These are phyloP conservation scores for Oryzias melastigma DNA, from an alignment of 2,113 vertebrate species.

Conservation along the genomic window DNA sequence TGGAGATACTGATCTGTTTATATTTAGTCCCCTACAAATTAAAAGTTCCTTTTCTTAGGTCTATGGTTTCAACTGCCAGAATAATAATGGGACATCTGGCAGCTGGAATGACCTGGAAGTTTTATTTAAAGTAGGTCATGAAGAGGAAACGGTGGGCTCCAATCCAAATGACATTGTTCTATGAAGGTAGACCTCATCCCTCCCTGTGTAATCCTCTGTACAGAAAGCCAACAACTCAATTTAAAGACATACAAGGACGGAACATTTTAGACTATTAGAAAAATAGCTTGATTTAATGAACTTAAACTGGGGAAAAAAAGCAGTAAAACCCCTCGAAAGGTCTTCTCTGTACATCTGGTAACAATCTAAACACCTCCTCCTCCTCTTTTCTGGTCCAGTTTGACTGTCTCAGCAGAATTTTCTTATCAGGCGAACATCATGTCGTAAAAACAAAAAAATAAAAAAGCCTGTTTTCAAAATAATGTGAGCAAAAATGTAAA, in stretches of 20 bases:
- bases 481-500: background rate
- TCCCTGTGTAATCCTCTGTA: background rate
- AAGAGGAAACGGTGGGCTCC: too few relatives aligned
- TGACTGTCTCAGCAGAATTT: constrained; percentile 20
- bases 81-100: background rate
- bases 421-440: constrained; percentile 1
- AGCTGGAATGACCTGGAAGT: background rate
- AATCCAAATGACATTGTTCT: too few relatives aligned
- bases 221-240: background rate
- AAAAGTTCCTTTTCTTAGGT: background rate
- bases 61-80: constrained; percentile 3
- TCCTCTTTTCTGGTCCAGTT: constrained; percentile 19
- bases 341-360: constrained; percentile 21
- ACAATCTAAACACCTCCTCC: constrained; percentile 15
- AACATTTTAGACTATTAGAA: background rate
- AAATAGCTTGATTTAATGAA: background rate
- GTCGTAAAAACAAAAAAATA: background rate
- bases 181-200: background rate
- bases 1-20: background rate
- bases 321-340: constrained; percentile 15
- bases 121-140: background rate
- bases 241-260: background rate
- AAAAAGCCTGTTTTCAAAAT: too few relatives aligned
- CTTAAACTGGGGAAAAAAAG: background rate
- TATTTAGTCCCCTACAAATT: background rate